Percentiles rank a stretch among this genome's conserved stretches.
These are phyloP conservation scores for western clawed frog (Xenopus tropicalis) DNA, from an alignment of 2,113 vertebrate species.

Conservation along the genomic window UCB_Xtro_10.0 CM004443.2:134149001-134149500, in stretches of 20 bases:
- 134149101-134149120: constrained; percentile 16
- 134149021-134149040: background rate
- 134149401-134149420: background rate
- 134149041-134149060: too few relatives aligned
- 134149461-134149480: too few relatives aligned
- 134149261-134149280: constrained; percentile 28
- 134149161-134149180: background rate
- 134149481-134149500: too few relatives aligned
- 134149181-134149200: too few relatives aligned
- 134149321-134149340: constrained; percentile 11
- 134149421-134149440: too few relatives aligned
- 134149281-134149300: constrained; percentile 28
- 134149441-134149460: too few relatives aligned
- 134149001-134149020: background rate
- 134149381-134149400: background rate
- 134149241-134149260: constrained; percentile 27
- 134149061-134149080: constrained; percentile 12
- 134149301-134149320: constrained; percentile 28
- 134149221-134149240: constrained; percentile 15
- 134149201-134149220: too few relatives aligned
- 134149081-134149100: background rate
- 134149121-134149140: background rate
- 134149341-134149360: constrained; percentile 12
- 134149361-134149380: constrained; percentile 19
- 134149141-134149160: constrained; percentile 1